phyloP scores from a whole-genome alignment of 2,888 invertebrate species.

The Sipunculus nudus region DNA sequence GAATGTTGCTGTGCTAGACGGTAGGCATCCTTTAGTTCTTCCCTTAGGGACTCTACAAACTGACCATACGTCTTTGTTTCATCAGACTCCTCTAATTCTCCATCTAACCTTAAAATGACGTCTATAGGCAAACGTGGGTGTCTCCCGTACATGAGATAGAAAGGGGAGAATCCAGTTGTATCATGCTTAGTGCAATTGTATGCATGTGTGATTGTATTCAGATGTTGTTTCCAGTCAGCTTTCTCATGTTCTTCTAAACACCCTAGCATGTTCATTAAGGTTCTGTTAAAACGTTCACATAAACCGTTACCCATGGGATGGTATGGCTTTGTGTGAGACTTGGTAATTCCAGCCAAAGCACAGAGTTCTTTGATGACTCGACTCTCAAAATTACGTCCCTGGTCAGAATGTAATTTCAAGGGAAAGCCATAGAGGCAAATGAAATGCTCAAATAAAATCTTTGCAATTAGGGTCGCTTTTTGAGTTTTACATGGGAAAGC shows the following conservation, averaged over 20 bases:
- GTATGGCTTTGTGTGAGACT: constrained; percentile 25
- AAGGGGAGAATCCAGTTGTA: constrained; percentile 20
- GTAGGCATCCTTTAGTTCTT: too few species aligned
- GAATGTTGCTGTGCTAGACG: too few species aligned
- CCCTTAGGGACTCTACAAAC: too few species aligned
- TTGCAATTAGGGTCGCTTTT: constrained; percentile 17
- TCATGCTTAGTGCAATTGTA: constrained; percentile 27
- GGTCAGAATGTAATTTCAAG: constrained; percentile 15
- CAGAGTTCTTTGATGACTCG: constrained; percentile 21
- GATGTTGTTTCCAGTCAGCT: constrained; percentile 23
- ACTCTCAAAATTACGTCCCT: constrained; percentile 19
- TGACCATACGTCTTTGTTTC: too few species aligned
- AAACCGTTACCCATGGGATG: constrained; percentile 21
- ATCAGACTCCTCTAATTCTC: neutral
- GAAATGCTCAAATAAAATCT: constrained; percentile 19
- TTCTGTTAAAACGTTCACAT: constrained; percentile 26
- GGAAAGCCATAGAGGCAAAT: constrained; percentile 24
- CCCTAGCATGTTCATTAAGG: constrained; percentile 29
- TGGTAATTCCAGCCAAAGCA: constrained; percentile 24
- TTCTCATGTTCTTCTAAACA: constrained; percentile 28
- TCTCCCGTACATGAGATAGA: constrained; percentile 21
- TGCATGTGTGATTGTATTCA: constrained; percentile 11
- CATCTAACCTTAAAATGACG: constrained; percentile 5
- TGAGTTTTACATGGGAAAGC: constrained; percentile 17
- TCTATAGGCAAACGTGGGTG: constrained; percentile 25